Percentiles rank a stretch among this genome's conserved stretches.
Conservation (phyloP, 2,113 vertebrate genomes). For the Ameiurus melas region DNA sequence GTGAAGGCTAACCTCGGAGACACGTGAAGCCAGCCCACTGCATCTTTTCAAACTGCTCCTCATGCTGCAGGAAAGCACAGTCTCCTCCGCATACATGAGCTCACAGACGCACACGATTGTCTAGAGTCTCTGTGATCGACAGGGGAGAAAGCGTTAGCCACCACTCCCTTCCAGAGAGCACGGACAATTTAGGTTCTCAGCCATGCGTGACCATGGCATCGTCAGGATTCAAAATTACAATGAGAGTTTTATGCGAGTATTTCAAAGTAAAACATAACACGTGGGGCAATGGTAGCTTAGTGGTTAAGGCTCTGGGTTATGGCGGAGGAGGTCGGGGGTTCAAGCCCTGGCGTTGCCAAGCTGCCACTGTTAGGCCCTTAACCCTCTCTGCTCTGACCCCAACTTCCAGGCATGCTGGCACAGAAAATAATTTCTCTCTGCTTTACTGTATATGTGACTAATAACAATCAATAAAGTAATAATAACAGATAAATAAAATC, state of each 20-base stretch:
- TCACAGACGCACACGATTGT: background rate
- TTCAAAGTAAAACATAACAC: no score
- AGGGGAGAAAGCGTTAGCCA: background rate
- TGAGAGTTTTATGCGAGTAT: background rate
- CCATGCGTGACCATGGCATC: background rate
- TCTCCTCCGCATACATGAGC: background rate
- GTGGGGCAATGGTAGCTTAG: no score
- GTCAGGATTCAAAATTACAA: background rate
- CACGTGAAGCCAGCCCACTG: background rate
- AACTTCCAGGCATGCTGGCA: no score
- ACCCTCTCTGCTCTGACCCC: no score
- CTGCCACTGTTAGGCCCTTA: no score
- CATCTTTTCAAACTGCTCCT: background rate
- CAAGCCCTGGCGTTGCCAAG: no score
- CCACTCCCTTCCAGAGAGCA: background rate
- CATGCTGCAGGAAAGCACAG: background rate
- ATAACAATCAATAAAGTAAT: background rate
- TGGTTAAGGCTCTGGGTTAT: no score
- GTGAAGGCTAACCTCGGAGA: background rate
- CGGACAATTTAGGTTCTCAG: background rate
- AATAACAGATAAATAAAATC: background rate
- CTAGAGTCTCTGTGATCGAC: background rate
- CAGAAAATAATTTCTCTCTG: no score
- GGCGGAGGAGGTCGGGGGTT: no score
- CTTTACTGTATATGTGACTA: no score